phyloP scores from a whole-genome alignment of 2,888 invertebrate genomes.

The Cantharis nigra region DNA sequence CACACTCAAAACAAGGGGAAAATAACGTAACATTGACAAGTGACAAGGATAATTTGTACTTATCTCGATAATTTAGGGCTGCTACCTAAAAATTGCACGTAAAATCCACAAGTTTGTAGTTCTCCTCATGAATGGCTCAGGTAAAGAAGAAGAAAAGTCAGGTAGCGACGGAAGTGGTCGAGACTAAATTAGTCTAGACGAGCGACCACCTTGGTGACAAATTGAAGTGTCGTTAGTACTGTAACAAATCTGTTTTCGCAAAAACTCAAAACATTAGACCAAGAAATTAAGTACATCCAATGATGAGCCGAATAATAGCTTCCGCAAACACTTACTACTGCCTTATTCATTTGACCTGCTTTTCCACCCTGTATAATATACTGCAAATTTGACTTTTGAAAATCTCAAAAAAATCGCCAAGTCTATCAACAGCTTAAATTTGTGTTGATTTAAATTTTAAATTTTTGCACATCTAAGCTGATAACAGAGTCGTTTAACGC shows the following conservation, averaged over 20 bases:
- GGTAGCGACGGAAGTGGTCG: conserved; percentile 29
- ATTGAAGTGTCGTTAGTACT: conserved; percentile 19
- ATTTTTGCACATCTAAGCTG: not conserved
- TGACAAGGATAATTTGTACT: not conserved
- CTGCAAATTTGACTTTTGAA: not conserved
- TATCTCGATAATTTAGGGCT: conserved; percentile 1
- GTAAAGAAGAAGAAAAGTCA: conserved; percentile 17
- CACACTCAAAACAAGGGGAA: not conserved
- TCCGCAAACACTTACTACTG: not conserved
- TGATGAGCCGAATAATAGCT: not conserved
- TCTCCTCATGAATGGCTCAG: not conserved
- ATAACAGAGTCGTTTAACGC: not conserved
- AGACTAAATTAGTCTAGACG: conserved; percentile 23
- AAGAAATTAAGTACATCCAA: conserved; percentile 1
- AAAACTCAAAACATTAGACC: not conserved
- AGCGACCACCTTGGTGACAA: conserved; percentile 26
- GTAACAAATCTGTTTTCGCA: conserved; percentile 18
- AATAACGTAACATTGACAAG: not conserved
- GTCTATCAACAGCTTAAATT: not conserved
- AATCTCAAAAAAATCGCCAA: no score
- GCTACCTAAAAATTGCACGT: conserved; percentile 27
- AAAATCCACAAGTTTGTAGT: conserved; percentile 9
- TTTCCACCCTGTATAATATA: not conserved
- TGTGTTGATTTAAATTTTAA: not conserved
- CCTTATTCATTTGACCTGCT: not conserved